A percentile compares a stretch with the other conserved stretches of the same genome.
Conservation (phyloP, 2,888 invertebrate genomes). For the Sesia apiformis region DNA sequence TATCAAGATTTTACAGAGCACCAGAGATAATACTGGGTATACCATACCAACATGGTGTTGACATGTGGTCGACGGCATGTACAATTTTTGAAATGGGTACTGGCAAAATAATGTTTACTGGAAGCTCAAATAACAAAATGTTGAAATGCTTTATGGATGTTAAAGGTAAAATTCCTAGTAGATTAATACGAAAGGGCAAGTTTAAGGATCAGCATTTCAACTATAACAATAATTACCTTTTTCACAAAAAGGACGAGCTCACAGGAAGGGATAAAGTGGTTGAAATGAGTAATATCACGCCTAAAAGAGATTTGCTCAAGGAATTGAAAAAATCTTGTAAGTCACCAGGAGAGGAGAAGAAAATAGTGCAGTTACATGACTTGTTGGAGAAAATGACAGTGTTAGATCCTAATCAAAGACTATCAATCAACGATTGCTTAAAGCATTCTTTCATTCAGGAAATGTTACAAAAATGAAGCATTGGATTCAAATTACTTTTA, state of each 20-base stretch:
- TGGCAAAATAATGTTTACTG: conserved; percentile 97
- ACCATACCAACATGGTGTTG: conserved; percentile 95
- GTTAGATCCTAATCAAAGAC: conserved; percentile 91
- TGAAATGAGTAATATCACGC: conserved; percentile 88
- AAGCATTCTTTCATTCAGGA: conserved; percentile 90
- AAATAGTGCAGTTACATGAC: conserved; percentile 93
- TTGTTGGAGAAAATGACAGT: conserved; percentile 92
- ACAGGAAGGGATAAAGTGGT: conserved; percentile 97
- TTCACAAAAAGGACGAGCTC: conserved; percentile 97
- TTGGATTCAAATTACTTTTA: conserved; percentile 7
- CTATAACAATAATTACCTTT: conserved; percentile 94
- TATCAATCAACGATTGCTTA: conserved; percentile 90
- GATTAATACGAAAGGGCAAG: conserved; percentile 91
- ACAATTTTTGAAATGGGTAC: conserved; percentile 98
- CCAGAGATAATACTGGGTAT: conserved; percentile 99
- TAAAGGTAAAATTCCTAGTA: conserved; percentile 97
- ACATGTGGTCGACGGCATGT: conserved; percentile 99
- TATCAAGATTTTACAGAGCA: conserved; percentile 97
- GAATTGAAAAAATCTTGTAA: conserved; percentile 89
- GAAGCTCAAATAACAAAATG: conserved; percentile 99
- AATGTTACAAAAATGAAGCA: conserved; percentile 28
- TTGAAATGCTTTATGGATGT: conserved; percentile 98
- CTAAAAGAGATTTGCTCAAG: conserved; percentile 87
- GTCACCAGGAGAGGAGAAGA: conserved; percentile 88
- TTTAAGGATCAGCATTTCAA: conserved; percentile 99